phyloP scores from a whole-genome alignment of 2,113 vertebrate species.

The Cinclus cinclus region DNA sequence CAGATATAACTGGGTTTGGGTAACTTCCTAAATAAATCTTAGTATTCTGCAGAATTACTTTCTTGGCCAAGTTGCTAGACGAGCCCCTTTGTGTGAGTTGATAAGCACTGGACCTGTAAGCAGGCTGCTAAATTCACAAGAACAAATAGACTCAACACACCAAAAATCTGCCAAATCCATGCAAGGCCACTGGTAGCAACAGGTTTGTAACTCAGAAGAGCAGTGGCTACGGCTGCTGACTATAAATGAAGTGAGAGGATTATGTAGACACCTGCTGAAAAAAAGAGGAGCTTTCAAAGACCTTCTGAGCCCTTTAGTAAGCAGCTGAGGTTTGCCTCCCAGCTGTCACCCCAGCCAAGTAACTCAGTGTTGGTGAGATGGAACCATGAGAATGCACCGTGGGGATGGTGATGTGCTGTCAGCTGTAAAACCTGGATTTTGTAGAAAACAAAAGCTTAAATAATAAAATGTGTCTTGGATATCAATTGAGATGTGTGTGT shows the following conservation, averaged over 20 bases:
- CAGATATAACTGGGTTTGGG: not conserved
- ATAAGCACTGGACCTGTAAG: not conserved
- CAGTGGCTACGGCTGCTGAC: not conserved
- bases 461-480: not conserved
- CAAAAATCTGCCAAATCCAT: not conserved
- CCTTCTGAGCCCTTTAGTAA: not conserved
- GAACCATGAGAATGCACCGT: not conserved
- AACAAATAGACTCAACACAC: not conserved
- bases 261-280: not conserved
- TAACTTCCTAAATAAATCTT: not conserved
- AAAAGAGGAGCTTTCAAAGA: not conserved
- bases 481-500: not conserved
- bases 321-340: not conserved
- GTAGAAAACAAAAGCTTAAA: not conserved
- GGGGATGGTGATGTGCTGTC: not conserved
- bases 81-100: not conserved
- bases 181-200: not conserved
- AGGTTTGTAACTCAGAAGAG: not conserved
- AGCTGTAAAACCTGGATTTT: not conserved
- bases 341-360: too few relatives aligned
- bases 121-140: not conserved
- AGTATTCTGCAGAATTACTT: not conserved
- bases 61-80: not conserved
- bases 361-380: fast-evolving
- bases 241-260: not conserved